phyloP scores from a whole-genome alignment of 2,797 vertebrate species.

The Mormyrops attenuatus region DNA sequence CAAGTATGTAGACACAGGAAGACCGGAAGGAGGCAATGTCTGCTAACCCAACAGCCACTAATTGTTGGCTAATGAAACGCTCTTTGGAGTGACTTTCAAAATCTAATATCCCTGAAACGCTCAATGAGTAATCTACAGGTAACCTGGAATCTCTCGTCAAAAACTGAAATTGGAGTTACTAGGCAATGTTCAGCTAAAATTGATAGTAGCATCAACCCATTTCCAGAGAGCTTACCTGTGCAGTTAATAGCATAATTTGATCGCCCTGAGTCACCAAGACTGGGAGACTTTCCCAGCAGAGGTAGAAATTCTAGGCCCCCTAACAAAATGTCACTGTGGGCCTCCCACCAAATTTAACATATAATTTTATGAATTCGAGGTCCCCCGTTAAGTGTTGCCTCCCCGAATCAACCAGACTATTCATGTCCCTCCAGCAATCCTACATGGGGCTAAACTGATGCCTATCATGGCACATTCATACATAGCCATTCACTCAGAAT shows the following conservation, averaged over 20 bases:
- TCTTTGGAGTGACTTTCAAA: neutral
- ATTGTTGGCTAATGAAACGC: neutral
- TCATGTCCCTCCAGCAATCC: neutral
- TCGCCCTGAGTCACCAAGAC: neutral
- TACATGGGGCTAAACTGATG: neutral
- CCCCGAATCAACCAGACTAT: neutral
- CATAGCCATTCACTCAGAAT: neutral
- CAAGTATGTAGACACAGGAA: neutral
- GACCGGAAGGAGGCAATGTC: neutral
- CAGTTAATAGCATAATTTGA: neutral
- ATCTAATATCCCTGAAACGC: neutral
- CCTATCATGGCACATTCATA: neutral
- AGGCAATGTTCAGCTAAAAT: neutral
- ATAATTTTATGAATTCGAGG: neutral
- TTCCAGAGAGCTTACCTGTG: neutral
- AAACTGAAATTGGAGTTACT: neutral
- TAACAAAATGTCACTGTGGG: neutral
- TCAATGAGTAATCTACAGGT: neutral
- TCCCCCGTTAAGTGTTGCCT: neutral
- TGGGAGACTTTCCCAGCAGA: neutral
- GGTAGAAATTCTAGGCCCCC: neutral
- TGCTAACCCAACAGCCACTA: neutral
- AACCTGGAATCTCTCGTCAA: neutral
- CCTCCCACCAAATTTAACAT: neutral
- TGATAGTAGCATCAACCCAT: neutral